Percentiles rank a stretch among this genome's conserved stretches.
Conservation (phyloP, 2,113 vertebrate species). For the Xiphophorus hellerii region DNA sequence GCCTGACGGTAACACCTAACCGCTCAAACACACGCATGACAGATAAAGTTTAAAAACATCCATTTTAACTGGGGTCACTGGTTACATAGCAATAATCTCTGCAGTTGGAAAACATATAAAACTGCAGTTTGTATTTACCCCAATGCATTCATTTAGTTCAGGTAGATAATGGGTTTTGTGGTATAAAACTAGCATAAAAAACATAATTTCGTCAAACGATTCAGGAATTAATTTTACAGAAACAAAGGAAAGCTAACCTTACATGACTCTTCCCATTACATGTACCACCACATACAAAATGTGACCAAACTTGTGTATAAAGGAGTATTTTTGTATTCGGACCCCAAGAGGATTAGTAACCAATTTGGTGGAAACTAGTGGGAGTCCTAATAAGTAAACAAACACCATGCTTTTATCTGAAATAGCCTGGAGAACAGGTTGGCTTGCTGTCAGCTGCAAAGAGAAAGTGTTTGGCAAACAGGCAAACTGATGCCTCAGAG, state of each 20-base stretch:
- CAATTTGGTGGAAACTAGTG: too few species aligned
- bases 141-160: background rate
- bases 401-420: background rate
- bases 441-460: background rate
- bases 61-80: background rate
- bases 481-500: background rate
- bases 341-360: too few species aligned
- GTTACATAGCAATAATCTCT: background rate
- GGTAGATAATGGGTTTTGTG: background rate
- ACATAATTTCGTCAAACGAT: background rate
- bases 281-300: too few species aligned
- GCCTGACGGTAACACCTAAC: background rate
- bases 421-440: background rate
- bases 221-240: background rate
- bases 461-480: background rate
- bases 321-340: too few species aligned
- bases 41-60: background rate
- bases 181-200: background rate
- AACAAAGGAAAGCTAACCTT: background rate
- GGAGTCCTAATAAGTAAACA: too few species aligned
- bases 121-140: background rate
- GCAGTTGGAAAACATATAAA: background rate
- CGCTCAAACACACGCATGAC: background rate
- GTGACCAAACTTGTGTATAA: too few species aligned
- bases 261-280: too few species aligned